phyloP scores from a whole-genome alignment of 2,888 invertebrate species.

The Folsomia manolachei region DNA sequence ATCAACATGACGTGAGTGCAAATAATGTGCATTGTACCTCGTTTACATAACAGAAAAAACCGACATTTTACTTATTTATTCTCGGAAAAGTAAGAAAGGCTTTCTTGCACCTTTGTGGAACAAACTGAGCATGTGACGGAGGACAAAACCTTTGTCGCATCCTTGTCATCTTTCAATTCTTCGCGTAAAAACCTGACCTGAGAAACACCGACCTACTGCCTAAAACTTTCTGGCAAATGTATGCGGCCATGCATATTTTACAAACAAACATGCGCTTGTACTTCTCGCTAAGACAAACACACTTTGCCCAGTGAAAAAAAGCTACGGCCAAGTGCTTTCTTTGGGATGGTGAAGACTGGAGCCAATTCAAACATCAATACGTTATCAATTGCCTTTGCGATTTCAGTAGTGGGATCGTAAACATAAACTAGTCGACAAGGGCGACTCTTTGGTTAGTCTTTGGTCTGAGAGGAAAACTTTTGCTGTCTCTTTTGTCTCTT shows the following conservation, averaged over 20 bases:
- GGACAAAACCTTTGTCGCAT: neutral
- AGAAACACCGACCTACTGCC: too few relatives aligned
- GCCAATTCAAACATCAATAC: neutral
- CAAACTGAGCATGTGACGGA: neutral
- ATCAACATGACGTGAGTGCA: too few relatives aligned
- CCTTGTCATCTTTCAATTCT: neutral
- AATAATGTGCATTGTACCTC: too few relatives aligned
- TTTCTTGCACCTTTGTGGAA: neutral
- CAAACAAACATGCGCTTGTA: neutral
- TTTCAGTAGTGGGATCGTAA: neutral
- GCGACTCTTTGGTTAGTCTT: too few relatives aligned
- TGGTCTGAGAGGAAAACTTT: neutral
- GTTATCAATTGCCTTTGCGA: neutral
- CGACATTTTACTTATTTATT: too few relatives aligned
- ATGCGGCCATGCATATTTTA: neutral
- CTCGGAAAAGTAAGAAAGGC: neutral
- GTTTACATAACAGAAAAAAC: too few relatives aligned
- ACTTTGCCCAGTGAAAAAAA: too few relatives aligned
- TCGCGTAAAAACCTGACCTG: neutral
- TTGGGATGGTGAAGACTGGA: neutral
- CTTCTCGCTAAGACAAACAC: neutral
- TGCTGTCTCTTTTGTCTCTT: neutral
- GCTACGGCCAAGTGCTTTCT: neutral
- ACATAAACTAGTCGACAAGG: too few relatives aligned
- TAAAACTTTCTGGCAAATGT: neutral